These are phyloP conservation scores for Chironex yamaguchii DNA, from an alignment of 30 jellyfish, hydroid and myxozoan genomes.

Conservation along the genomic window DNA sequence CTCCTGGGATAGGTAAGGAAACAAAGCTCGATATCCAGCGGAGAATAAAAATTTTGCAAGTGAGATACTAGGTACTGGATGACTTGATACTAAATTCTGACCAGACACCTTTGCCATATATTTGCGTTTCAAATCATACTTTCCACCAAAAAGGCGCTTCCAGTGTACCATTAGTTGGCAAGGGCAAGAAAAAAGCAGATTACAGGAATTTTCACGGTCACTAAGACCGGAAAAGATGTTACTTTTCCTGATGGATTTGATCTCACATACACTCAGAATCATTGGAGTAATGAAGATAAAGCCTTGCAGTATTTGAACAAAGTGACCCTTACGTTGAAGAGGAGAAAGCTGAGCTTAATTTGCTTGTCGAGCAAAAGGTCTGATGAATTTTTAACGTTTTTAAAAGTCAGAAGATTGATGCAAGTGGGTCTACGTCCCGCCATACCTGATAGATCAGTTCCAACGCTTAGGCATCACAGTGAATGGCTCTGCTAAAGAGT, in stretches of 20 bases:
- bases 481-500: slow-evolving; percentile 59
- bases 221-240: too few species aligned
- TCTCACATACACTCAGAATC: slow-evolving; percentile 38
- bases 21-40: slow-evolving; percentile 57
- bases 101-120: slow-evolving; percentile 57
- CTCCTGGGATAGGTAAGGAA: slow-evolving; percentile 66
- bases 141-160: slow-evolving; percentile 30
- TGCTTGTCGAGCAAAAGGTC: too few species aligned
- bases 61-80: slow-evolving; percentile 58
- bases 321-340: too few species aligned
- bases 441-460: slow-evolving; percentile 41
- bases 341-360: too few species aligned
- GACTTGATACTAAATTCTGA: slow-evolving; percentile 53
- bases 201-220: too few species aligned
- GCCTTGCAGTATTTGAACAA: too few species aligned
- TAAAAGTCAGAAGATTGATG: slow-evolving; percentile 30
- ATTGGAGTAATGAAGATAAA: slow-evolving; percentile 70
- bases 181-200: slow-evolving; percentile 67
- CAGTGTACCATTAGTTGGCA: slow-evolving; percentile 33
- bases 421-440: slow-evolving; percentile 37
- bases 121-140: slow-evolving; percentile 30
- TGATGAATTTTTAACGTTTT: too few species aligned
- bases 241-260: too few species aligned
- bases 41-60: slow-evolving; percentile 39
- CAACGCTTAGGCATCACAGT: slow-evolving; percentile 54